These are phyloP conservation scores for Heteromyza rotundicornis DNA, from an alignment of 2,888 invertebrate species.

Conservation along the genomic window DNA sequence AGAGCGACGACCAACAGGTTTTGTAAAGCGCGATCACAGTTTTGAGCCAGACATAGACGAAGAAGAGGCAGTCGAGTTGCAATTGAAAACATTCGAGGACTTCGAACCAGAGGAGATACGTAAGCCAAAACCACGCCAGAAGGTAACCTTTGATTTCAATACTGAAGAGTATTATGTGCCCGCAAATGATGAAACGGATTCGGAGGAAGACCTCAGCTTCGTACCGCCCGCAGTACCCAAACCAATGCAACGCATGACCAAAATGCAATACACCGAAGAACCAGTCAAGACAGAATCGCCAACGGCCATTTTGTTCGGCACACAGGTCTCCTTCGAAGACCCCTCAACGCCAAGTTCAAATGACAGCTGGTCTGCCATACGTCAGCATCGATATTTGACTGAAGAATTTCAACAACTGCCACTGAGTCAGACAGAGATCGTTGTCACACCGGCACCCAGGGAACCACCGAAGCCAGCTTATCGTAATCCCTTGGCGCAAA, in stretches of 20 bases:
- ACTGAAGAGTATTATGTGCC: slow-evolving; percentile 39
- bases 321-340: slow-evolving; percentile 42
- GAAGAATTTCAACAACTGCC: slow-evolving; percentile 50
- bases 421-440: background rate
- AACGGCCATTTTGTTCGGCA: slow-evolving; percentile 44
- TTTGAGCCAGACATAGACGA: slow-evolving; percentile 14
- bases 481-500: slow-evolving; percentile 39
- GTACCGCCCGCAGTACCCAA: slow-evolving; percentile 27
- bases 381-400: slow-evolving; percentile 63
- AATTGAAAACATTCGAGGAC: background rate
- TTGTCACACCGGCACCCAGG: slow-evolving; percentile 17
- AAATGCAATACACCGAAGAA: slow-evolving; percentile 25
- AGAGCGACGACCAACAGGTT: slow-evolving; percentile 16
- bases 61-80: background rate
- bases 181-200: slow-evolving; percentile 31
- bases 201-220: slow-evolving; percentile 7
- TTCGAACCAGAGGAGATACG: background rate
- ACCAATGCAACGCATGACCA: slow-evolving; percentile 39
- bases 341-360: slow-evolving; percentile 20
- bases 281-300: slow-evolving; percentile 25
- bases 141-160: slow-evolving; percentile 51
- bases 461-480: slow-evolving; percentile 29
- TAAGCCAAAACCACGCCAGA: slow-evolving; percentile 36
- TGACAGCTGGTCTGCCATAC: slow-evolving; percentile 66
- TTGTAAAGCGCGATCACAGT: slow-evolving; percentile 13